Base-by-base conservation (phyloP, 2,888 invertebrate species). In the Bellardia pandia region DNA sequence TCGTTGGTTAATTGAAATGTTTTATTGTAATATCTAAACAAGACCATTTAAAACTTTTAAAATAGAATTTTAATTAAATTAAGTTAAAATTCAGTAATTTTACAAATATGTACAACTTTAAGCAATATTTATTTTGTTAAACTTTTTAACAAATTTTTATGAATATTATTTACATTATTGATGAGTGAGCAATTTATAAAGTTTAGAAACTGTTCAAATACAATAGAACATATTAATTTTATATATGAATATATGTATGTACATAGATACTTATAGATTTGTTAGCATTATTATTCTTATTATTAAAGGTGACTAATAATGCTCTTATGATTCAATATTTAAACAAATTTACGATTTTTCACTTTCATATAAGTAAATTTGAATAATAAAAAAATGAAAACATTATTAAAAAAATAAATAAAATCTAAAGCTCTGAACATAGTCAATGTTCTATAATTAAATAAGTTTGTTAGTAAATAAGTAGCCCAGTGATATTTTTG, bases 361-460 rank as follows among this genome's bases (percentile, higher is more conserved):
- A 40, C 23, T 45, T 45, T 23, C 6, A 40, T 51, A 51, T 51
- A 64, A 11, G 16, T 23, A 30, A 14, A 51, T 69, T 48, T 33
- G n/a, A 51, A 69, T 69, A 30, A 48, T 51, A 30, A 51, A 33
- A 51, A 30, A 48, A 33, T 56, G 23, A 16, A 56, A 56, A 23
- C 6, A 45, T 11, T 45, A 45, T 1, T 51, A n/a, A 51, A 51
- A 51, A 51, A 5, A 5, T 3, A n/a, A 51, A n/a, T 7, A 51
- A 23, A 40, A 40, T 16, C 11, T 11, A 13, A 66, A 23, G 9
- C 48, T 33, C 48, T 51, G 14, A 64, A 37, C 33, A 6, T 40
- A 76, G 64, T 64, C 51, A 75, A 48, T 33, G 60, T 45, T 14
- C 74, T 75, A 60, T 75, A 75, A 60, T 75, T 75, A 62, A 37